Base-by-base conservation (phyloP, 1,140 invertebrate genomes). In the Formica selysi region DNA sequence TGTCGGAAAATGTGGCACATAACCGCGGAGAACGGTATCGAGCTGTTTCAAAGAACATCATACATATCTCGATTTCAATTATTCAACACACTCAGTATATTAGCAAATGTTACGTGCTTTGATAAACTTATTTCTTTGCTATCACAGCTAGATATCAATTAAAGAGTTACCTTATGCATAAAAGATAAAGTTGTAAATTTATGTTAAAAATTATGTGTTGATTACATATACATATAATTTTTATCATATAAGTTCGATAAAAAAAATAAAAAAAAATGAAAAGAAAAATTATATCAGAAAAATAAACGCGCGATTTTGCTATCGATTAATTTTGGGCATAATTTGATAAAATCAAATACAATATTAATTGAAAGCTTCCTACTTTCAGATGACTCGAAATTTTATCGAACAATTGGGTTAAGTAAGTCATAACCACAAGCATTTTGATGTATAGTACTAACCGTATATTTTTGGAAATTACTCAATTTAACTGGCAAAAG, bases 341-440 rank as follows among this genome's bases (percentile, higher is more conserved):
- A 76, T 10, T 76, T 64, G n/a, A 84, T 84, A 26, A 89, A 86
- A 71, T 64, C 32, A 22, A 73, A 73, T 29, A 70, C 64, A 83
- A 70, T 59, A 79, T 19, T 62, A 62, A 26, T 10, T 57, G 48
- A 59, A 74, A 59, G 51, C 59, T 36, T 59, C 22, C n/a, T 57
- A 48, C n/a, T 74, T 73, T 32, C 62, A 26, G 44, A 44, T 80
- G 80, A 87, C 71, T 32, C 64, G 76, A 64, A 86, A 73, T 76
- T 92, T 70, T 65, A 86, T 87, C 64, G 70, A 84, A 90, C 76
- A 93, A 93, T 91, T 88, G 84, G 81, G 76, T 89, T 92, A 92
- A 92, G 78, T 91, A 90, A 93, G 86, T 91, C 87, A 92, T 92
- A 89, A 80, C 87, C 78, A 68, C 61, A 61, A 81, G 80, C 80